Evolutionary conservation across 2,888 invertebrate species (phyloP).

Genomic region (Noctuana brunneofusca): DNA sequence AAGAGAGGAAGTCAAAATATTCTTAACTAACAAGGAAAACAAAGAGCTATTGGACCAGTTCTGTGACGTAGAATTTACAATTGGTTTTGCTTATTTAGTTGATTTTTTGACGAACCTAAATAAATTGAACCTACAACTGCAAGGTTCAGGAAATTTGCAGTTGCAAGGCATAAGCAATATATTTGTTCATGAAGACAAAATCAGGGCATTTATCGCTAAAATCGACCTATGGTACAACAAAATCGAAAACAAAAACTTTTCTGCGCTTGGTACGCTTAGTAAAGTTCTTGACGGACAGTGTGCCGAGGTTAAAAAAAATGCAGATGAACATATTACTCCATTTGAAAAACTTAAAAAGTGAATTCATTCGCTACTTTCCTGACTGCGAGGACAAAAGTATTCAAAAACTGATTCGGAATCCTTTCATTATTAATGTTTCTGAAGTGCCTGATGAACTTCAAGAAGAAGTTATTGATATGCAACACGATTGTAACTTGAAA

Average conservation of each 20-base stretch:
- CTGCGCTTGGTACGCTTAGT: no score
- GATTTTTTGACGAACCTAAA: conserved; percentile 11
- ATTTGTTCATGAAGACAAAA: conserved; percentile 35
- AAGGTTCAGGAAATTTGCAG: conserved; percentile 34
- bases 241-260: conserved; percentile 16
- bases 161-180: conserved; percentile 35
- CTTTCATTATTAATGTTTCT: background rate
- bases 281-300: no score
- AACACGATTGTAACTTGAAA: background rate
- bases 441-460: conserved; percentile 7
- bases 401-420: conserved; percentile 10
- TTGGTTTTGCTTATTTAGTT: no score
- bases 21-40: conserved; percentile 27
- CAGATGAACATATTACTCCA: background rate
- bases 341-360: conserved; percentile 1
- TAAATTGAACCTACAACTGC: conserved; percentile 35
- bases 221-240: conserved; percentile 37
- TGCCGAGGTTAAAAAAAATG: no score
- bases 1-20: conserved; percentile 27
- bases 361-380: background rate
- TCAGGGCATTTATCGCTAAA: conserved; percentile 38
- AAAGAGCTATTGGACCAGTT: background rate
- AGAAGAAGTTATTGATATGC: background rate
- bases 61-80: no score
- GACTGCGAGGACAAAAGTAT: conserved; percentile 4